A percentile compares a stretch with the other conserved stretches of the same genome.
Conservation (phyloP, 2,797 vertebrate genomes). For the Gymnopithys bicolor region DNA sequence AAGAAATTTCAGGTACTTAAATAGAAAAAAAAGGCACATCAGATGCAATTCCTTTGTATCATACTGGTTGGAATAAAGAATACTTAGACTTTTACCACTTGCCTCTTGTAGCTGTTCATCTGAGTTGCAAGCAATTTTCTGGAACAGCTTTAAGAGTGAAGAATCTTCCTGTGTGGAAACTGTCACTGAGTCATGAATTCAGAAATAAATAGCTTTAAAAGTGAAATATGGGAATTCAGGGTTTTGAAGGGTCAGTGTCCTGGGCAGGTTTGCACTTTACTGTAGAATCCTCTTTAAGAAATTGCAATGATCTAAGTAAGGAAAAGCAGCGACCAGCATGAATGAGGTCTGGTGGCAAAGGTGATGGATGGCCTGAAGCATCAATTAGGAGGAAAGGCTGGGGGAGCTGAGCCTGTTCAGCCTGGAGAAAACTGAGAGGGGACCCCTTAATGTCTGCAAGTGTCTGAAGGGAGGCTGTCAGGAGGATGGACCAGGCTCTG, state of each 20-base stretch:
- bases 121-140: not conserved
- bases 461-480: not conserved
- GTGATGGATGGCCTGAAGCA: not conserved
- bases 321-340: not conserved
- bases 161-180: not conserved
- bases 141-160: not conserved
- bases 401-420: not conserved
- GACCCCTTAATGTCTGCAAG: accelerated
- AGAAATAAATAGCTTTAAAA: not conserved
- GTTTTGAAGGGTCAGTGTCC: not conserved
- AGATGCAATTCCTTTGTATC: not conserved
- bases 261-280: not conserved
- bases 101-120: not conserved
- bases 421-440: not conserved
- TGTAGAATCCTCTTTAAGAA: not conserved
- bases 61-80: not conserved
- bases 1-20: not conserved
- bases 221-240: not conserved
- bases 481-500: not conserved
- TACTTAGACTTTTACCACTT: not conserved
- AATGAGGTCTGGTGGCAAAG: not conserved
- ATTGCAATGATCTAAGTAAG: not conserved
- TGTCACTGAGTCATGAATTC: not conserved
- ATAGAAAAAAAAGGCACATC: not conserved
- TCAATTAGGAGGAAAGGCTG: not conserved